Evolutionary conservation across 1,140 invertebrate species (phyloP).

Genomic region (Drosophila santomea): DNA sequence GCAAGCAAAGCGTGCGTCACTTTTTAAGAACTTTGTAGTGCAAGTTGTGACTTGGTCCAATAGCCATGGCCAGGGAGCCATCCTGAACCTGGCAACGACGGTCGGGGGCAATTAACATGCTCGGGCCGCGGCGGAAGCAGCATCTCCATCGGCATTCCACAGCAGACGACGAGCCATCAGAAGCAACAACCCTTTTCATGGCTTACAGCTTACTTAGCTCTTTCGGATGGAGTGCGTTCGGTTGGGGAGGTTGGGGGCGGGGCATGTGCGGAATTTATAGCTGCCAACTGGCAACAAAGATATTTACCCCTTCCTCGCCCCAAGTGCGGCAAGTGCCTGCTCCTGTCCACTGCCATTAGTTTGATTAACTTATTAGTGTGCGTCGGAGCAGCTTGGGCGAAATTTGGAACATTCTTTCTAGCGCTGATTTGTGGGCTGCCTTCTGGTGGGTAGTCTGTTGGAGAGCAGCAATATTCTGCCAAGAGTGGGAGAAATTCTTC

Average conservation of each 20-base stretch:
- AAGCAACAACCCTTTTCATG: constrained; percentile 62
- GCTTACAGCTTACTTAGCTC: constrained; percentile 72
- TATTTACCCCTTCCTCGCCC: constrained; percentile 20
- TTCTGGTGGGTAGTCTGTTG: neutral
- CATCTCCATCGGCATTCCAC: constrained; percentile 65
- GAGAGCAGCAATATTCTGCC: neutral
- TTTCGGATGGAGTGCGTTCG: constrained; percentile 1
- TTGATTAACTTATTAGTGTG: constrained; percentile 75
- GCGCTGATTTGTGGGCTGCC: constrained; percentile 16
- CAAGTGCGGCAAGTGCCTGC: constrained; percentile 20
- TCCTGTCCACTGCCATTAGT: constrained; percentile 59
- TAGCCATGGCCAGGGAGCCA: neutral
- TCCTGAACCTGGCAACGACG: constrained; percentile 28
- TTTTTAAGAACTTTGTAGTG: constrained; percentile 78
- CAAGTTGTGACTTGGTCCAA: constrained; percentile 56
- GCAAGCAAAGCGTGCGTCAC: constrained; percentile 62
- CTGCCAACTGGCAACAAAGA: constrained; percentile 52
- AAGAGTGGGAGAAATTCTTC: neutral
- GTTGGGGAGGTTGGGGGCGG: constrained; percentile 3
- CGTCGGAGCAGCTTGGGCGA: constrained; percentile 12
- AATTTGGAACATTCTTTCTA: constrained; percentile 29
- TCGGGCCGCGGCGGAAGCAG: constrained; percentile 61
- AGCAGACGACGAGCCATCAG: constrained; percentile 34
- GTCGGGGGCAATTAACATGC: constrained; percentile 75
- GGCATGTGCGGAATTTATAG: constrained; percentile 67